phyloP scores from a whole-genome alignment of 2,888 invertebrate species.

The Ophion obscuratus region DNA sequence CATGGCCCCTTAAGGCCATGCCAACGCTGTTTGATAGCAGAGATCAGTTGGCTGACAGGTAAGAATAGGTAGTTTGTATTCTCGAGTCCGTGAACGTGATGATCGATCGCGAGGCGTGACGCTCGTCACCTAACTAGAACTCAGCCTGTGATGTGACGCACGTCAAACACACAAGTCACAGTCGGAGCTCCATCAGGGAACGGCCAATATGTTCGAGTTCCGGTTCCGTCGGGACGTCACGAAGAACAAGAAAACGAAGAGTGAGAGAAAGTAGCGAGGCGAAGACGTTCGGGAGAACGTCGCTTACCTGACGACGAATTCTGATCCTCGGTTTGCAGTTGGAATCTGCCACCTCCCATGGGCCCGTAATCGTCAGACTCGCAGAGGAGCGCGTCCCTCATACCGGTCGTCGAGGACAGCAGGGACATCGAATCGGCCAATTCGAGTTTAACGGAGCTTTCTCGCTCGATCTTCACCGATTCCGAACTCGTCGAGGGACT shows the following conservation, averaged over 20 bases:
- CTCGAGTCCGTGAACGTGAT: neutral
- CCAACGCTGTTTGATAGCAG: too few relatives aligned
- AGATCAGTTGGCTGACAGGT: too few relatives aligned
- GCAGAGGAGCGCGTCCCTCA: conserved; percentile 90
- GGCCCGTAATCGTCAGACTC: conserved; percentile 92
- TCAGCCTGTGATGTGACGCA: conserved; percentile 96
- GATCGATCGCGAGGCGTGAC: conserved; percentile 71
- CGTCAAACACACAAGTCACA: conserved; percentile 91
- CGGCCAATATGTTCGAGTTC: conserved; percentile 69
- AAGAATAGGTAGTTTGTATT: neutral
- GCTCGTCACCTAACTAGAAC: conserved; percentile 91
- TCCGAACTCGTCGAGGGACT: conserved; percentile 67
- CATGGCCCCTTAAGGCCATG: too few relatives aligned
- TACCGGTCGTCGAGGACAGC: conserved; percentile 79
- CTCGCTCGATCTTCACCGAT: conserved; percentile 36
- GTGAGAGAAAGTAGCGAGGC: neutral
- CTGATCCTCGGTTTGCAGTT: conserved; percentile 91
- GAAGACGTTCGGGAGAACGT: conserved; percentile 13
- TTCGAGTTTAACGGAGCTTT: conserved; percentile 52
- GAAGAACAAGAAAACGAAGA: conserved; percentile 21
- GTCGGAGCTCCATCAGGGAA: conserved; percentile 89
- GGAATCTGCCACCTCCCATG: conserved; percentile 88
- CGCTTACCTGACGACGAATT: conserved; percentile 82
- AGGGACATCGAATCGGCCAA: conserved; percentile 47
- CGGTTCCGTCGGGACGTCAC: neutral